phyloP scores from a whole-genome alignment of 2,888 invertebrate species.

The Idaea aversata region DNA sequence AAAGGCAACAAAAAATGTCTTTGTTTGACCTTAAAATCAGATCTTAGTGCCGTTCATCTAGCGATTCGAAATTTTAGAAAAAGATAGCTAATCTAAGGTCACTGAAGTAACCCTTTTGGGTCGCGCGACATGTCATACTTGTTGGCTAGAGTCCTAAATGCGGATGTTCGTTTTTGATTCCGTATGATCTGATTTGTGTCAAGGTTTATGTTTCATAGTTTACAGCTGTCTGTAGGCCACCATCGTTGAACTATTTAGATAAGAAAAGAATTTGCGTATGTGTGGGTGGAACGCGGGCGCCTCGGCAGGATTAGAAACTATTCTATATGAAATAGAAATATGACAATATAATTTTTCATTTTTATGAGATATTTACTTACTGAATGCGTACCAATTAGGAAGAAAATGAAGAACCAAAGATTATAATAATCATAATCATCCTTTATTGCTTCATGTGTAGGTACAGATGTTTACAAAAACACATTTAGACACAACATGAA shows the following conservation, averaged over 20 bases:
- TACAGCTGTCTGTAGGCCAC: slow-evolving; percentile 55
- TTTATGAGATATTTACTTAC: too few relatives aligned
- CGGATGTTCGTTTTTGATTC: slow-evolving; percentile 39
- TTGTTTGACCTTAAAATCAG: too few relatives aligned
- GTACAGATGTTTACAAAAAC: too few relatives aligned
- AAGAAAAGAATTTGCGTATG: slow-evolving; percentile 26
- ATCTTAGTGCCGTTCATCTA: too few relatives aligned
- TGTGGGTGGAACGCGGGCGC: background rate
- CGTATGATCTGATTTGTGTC: slow-evolving; percentile 52
- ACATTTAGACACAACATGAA: too few relatives aligned
- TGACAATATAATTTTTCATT: background rate
- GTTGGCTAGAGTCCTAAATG: slow-evolving; percentile 33
- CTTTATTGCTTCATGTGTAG: too few relatives aligned
- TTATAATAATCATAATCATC: too few relatives aligned
- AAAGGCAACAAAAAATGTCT: too few relatives aligned
- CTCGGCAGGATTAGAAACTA: background rate
- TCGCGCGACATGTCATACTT: background rate
- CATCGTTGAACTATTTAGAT: slow-evolving; percentile 50
- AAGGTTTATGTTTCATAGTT: slow-evolving; percentile 55
- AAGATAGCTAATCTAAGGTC: too few relatives aligned
- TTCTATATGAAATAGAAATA: background rate
- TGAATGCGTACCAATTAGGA: background rate
- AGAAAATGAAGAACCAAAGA: too few relatives aligned
- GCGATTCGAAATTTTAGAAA: too few relatives aligned
- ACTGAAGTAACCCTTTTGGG: too few relatives aligned